phyloP scores from a whole-genome alignment of 1,140 invertebrate genomes.

The Drosophila lacteicornis region DNA sequence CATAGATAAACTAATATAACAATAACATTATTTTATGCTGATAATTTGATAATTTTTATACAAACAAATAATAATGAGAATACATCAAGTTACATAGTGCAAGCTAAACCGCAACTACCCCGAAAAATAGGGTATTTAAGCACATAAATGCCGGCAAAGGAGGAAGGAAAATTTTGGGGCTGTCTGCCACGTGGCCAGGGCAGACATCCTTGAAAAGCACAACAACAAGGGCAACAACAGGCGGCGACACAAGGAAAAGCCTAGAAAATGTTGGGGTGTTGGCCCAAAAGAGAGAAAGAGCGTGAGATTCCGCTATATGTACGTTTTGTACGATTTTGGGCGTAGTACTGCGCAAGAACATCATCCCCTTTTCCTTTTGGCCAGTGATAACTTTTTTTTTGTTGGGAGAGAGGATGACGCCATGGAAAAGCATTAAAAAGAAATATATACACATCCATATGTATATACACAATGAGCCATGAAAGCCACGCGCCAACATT shows the following conservation, averaged over 20 bases:
- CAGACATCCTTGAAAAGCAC: conserved; percentile 72
- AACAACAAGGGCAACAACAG: conserved; percentile 19
- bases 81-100: too few species aligned
- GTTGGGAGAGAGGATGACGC: conserved; percentile 68
- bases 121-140: background rate
- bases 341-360: conserved; percentile 61
- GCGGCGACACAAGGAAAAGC: conserved; percentile 19
- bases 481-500: conserved; percentile 71
- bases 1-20: too few species aligned
- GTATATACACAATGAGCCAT: conserved; percentile 65
- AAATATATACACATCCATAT: background rate
- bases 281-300: conserved; percentile 22
- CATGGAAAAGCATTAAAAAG: conserved; percentile 41
- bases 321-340: conserved; percentile 45
- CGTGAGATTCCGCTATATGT: conserved; percentile 16
- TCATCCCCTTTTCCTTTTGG: conserved; percentile 40
- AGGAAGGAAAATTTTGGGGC: conserved; percentile 31
- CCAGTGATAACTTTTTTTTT: conserved; percentile 32
- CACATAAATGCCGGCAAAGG: conserved; percentile 25
- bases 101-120: background rate
- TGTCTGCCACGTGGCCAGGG: conserved; percentile 66
- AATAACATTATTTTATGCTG: too few species aligned
- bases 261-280: conserved; percentile 54
- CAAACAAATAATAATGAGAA: too few species aligned
- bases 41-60: too few species aligned